Conservation (phyloP, 2,888 invertebrate species). For the Epirrita christyi region DNA sequence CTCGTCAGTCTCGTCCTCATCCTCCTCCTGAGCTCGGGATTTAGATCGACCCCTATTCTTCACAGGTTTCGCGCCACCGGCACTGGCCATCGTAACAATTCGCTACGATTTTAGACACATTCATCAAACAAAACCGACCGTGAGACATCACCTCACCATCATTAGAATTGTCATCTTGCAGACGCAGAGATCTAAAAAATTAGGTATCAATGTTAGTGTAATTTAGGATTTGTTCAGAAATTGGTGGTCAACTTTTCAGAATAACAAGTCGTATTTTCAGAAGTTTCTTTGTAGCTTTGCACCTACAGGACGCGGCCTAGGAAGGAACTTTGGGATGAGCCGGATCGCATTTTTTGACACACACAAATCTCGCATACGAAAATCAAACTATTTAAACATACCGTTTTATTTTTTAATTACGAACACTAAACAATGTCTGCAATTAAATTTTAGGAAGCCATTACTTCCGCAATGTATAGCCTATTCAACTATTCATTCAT, state of each 20-base stretch:
- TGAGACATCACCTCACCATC: slow-evolving; percentile 33
- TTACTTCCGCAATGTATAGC: slow-evolving; percentile 85
- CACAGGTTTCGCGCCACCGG: slow-evolving; percentile 61
- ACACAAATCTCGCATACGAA: slow-evolving; percentile 53
- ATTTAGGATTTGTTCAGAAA: slow-evolving; percentile 15
- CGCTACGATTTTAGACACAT: slow-evolving; percentile 27
- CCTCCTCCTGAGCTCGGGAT: slow-evolving; percentile 60
- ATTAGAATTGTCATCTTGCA: slow-evolving; percentile 39
- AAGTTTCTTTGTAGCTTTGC: slow-evolving; percentile 71
- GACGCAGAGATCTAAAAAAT: slow-evolving; percentile 30
- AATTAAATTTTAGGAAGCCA: slow-evolving; percentile 85
- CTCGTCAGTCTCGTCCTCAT: slow-evolving; percentile 65
- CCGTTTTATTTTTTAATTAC: slow-evolving; percentile 34
- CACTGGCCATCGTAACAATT: slow-evolving; percentile 63
- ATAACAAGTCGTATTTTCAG: slow-evolving; percentile 55
- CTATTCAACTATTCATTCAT: slow-evolving; percentile 68
- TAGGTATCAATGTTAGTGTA: slow-evolving; percentile 13
- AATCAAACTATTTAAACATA: slow-evolving; percentile 21
- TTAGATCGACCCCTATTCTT: slow-evolving; percentile 64
- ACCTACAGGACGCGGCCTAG: slow-evolving; percentile 65
- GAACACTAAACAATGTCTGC: slow-evolving; percentile 62
- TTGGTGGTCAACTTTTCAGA: slow-evolving; percentile 32
- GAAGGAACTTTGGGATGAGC: slow-evolving; percentile 60
- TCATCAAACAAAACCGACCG: slow-evolving; percentile 39
- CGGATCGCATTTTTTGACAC: slow-evolving; percentile 61